A percentile compares a stretch with the other conserved stretches of the same genome.
Evolutionary conservation across 2,888 invertebrate species (phyloP).

Genomic region (Drosophila parthenogenetica): DNA sequence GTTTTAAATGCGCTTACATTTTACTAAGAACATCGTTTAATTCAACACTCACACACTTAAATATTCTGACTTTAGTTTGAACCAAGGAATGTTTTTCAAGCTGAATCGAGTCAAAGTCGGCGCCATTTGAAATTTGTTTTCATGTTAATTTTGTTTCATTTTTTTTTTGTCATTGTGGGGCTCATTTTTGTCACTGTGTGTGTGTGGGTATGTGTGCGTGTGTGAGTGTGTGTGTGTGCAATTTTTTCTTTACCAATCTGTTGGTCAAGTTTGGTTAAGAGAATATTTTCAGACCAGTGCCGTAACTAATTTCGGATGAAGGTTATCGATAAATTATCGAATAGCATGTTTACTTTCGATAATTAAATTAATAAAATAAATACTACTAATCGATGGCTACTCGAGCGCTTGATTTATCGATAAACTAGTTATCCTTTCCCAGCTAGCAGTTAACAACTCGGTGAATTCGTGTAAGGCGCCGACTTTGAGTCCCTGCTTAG

Average conservation of each 20-base stretch:
- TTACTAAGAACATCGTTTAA: slow-evolving; percentile 26
- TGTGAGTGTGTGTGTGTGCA: slow-evolving; percentile 24
- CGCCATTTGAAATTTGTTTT: slow-evolving; percentile 36
- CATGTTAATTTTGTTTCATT: background rate
- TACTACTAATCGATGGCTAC: background rate
- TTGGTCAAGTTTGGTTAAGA: slow-evolving; percentile 2
- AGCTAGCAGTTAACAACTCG: slow-evolving; percentile 8
- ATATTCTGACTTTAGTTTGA: slow-evolving; percentile 6
- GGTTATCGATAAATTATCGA: background rate
- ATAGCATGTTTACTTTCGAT: slow-evolving; percentile 6
- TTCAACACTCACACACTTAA: slow-evolving; percentile 3
- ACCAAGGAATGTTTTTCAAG: slow-evolving; percentile 52
- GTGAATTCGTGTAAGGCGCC: slow-evolving; percentile 44
- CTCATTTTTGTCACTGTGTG: slow-evolving; percentile 57
- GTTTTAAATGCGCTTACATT: slow-evolving; percentile 73
- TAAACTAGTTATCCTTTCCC: background rate
- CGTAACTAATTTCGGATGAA: background rate
- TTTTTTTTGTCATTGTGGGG: slow-evolving; percentile 56
- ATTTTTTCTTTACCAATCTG: background rate
- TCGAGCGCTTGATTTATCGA: slow-evolving; percentile 11
- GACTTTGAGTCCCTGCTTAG: slow-evolving; percentile 54
- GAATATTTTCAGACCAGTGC: background rate
- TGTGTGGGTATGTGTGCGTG: slow-evolving; percentile 8
- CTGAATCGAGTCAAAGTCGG: slow-evolving; percentile 46
- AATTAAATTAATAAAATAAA: background rate